Conservation (phyloP, 2,888 invertebrate species). For the Xestoiulus laeticollis region DNA sequence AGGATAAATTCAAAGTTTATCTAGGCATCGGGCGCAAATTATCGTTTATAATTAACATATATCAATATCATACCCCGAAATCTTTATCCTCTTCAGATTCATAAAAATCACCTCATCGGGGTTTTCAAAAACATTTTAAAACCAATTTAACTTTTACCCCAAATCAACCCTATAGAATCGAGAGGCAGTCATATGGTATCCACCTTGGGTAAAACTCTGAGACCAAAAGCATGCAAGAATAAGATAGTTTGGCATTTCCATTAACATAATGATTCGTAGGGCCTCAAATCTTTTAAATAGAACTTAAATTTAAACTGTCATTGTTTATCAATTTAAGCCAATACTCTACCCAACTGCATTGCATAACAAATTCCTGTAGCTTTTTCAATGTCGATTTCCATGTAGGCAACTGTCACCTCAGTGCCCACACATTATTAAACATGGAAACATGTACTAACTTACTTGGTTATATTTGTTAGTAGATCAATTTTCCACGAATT, state of each 20-base stretch:
- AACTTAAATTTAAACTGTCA: neutral
- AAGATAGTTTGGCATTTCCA: too few relatives aligned
- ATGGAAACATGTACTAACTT: neutral
- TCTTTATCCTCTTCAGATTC: neutral
- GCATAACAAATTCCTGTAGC: neutral
- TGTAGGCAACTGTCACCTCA: neutral
- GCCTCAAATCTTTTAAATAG: too few relatives aligned
- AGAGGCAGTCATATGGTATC: neutral
- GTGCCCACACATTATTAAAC: neutral
- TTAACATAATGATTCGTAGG: too few relatives aligned
- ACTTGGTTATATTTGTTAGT: constrained; percentile 43
- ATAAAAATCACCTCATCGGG: neutral
- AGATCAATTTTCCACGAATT: neutral
- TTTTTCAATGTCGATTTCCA: neutral
- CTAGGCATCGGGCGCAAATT: neutral
- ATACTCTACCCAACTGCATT: neutral
- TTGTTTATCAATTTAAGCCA: neutral
- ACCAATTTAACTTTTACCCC: neutral
- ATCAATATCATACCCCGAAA: neutral
- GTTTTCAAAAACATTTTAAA: neutral
- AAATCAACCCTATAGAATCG: neutral
- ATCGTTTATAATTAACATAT: neutral
- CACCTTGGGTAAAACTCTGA: too few relatives aligned
- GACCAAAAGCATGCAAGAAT: too few relatives aligned
- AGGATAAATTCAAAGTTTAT: neutral